phyloP scores from a whole-genome alignment of 92 coral and sea anemone genomes.

The Bergia sp. region DNA sequence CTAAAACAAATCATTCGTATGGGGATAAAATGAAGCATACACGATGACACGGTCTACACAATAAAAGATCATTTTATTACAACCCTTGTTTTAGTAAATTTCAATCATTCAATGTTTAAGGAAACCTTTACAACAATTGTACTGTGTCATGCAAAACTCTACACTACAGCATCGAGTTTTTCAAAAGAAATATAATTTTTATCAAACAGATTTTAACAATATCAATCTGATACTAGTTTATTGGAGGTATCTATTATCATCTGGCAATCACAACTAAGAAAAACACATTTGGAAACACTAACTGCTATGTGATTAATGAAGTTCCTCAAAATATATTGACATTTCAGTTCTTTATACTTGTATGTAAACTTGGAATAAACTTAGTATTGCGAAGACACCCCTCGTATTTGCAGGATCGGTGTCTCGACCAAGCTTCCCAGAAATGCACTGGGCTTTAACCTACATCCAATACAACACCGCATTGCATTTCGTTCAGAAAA shows the following conservation, averaged over 20 bases:
- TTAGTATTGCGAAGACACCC: background rate
- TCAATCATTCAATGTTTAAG: background rate
- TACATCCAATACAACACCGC: too few relatives aligned
- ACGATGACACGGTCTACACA: background rate
- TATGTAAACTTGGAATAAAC: background rate
- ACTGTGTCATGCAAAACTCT: background rate
- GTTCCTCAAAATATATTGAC: background rate
- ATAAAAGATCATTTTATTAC: conserved; percentile 31
- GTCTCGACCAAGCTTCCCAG: too few relatives aligned
- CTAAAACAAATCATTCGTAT: too few relatives aligned
- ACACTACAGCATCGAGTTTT: background rate
- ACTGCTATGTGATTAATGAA: background rate
- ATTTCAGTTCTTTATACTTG: background rate
- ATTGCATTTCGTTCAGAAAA: too few relatives aligned
- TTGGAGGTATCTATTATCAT: too few relatives aligned
- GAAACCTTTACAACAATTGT: background rate
- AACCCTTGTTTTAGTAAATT: conserved; percentile 5
- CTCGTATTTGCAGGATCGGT: background rate
- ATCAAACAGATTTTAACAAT: background rate
- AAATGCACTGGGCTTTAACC: too few relatives aligned
- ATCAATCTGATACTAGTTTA: too few relatives aligned
- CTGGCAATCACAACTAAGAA: background rate
- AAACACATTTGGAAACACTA: background rate
- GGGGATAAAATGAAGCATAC: background rate
- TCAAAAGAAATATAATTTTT: background rate